phyloP scores from a whole-genome alignment of 2,888 invertebrate species.

The Agrochola circellaris region DNA sequence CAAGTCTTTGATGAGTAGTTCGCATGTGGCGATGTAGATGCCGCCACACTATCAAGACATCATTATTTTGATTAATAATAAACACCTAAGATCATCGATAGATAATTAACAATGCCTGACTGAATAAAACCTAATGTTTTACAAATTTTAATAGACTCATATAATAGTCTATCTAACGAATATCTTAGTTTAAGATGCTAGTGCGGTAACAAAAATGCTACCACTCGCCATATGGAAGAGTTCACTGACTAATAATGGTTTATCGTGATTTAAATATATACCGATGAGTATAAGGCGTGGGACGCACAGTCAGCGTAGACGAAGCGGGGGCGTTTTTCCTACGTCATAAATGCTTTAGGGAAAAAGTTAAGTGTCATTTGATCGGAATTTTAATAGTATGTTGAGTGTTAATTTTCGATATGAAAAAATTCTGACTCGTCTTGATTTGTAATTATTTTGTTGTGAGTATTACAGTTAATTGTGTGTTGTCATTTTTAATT shows the following conservation, averaged over 20 bases:
- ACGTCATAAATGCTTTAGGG: slow-evolving; percentile 33
- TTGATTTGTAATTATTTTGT: slow-evolving; percentile 6
- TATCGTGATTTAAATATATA: slow-evolving; percentile 51
- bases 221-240: slow-evolving; percentile 31
- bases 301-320: slow-evolving; percentile 51
- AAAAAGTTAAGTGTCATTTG: slow-evolving; percentile 12
- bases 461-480: background rate
- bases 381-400: slow-evolving; percentile 36
- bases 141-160: background rate
- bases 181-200: slow-evolving; percentile 10
- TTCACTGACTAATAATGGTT: slow-evolving; percentile 51
- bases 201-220: slow-evolving; percentile 11
- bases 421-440: slow-evolving; percentile 19
- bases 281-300: slow-evolving; percentile 40
- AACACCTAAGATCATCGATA: background rate
- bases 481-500: too few relatives aligned
- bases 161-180: background rate
- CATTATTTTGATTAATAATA: background rate
- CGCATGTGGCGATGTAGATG: too few relatives aligned
- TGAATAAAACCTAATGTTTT: background rate
- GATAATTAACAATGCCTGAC: background rate
- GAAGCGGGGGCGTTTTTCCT: slow-evolving; percentile 19
- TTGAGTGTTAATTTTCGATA: slow-evolving; percentile 17
- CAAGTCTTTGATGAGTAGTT: too few relatives aligned
- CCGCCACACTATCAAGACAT: background rate